Evolutionary conservation across 2,888 invertebrate genomes (phyloP), one percentile per base, ranked within the genome.

Genomic region (Ganaspis brasiliensis): DNA sequence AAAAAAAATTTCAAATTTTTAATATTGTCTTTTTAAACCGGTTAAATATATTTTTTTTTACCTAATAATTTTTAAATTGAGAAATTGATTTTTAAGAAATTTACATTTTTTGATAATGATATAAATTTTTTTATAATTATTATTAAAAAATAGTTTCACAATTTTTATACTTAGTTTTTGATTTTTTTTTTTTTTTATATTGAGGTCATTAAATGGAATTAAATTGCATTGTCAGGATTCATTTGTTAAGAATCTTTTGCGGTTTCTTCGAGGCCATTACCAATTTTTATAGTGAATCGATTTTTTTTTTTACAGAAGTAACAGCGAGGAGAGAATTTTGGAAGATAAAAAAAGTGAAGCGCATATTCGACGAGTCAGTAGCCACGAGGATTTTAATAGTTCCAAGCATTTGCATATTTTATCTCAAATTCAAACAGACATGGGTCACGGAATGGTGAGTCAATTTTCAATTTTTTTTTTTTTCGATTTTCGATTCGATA

Each of bases 351-450:
- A 80, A n/a, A 83, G 87, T 49, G 78, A 84, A 5, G 81, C 83
- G 24, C 87, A 88, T 71, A 89, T 89, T 61, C 91, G 94, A 74
- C 92, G 94, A 84, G 94, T 94, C n/a, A 94, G 93, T 81, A 94
- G 94, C 78, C 94, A 94, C 89, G 94, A 94, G 88, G 94, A 94
- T 88, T 94, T 94, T 84, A 91, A 91, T 74, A 91, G 88, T 77
- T 88, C 88, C 52, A 89, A 90, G 82, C 88, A 90, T 82, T 83
- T 87, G 67, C 87, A 89, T 73, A 84, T 88, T 76, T 84, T 88
- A 82, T 86, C 89, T 16, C 90, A 90, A 80, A 76, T 87, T 56
- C 88, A 88, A 56, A 88, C 87, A 83, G 91, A 91, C 67, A 90
- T 91, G 91, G 91, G 91, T 73, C 91, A 91, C 82, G 91, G 91